phyloP scores from a whole-genome alignment of 2,113 vertebrate genomes.

The Herpetotheres cachinnans region DNA sequence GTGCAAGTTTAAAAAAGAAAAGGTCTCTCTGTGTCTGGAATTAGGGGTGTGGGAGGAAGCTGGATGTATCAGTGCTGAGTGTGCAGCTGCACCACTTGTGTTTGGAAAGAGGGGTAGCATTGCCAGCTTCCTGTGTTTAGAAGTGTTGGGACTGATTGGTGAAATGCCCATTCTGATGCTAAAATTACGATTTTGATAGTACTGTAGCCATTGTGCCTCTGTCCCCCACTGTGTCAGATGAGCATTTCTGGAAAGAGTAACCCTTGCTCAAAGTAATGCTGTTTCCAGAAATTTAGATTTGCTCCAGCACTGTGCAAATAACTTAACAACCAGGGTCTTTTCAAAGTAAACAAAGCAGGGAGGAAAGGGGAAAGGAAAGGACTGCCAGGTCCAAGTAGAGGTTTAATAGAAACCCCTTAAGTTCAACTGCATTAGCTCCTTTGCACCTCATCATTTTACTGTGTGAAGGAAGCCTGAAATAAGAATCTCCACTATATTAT shows the following conservation, averaged over 20 bases:
- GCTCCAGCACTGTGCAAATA: slow-evolving; percentile 37
- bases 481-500: slow-evolving; percentile 59
- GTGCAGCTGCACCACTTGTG: neutral
- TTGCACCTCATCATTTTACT: slow-evolving; percentile 23
- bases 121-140: slow-evolving; percentile 4
- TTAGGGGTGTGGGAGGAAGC: slow-evolving; percentile 28
- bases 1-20: neutral
- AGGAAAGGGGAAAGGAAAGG: slow-evolving; percentile 16
- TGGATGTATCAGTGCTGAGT: neutral
- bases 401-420: slow-evolving; percentile 19
- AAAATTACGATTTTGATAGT: neutral
- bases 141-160: neutral
- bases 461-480: slow-evolving; percentile 60
- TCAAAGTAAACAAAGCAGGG: slow-evolving; percentile 58
- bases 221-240: neutral
- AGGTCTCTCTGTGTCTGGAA: neutral
- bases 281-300: slow-evolving; percentile 62
- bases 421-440: slow-evolving; percentile 46
- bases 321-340: slow-evolving; percentile 54
- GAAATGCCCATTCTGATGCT: neutral
- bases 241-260: slow-evolving; percentile 37
- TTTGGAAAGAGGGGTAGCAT: slow-evolving; percentile 5
- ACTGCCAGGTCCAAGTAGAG: slow-evolving; percentile 1
- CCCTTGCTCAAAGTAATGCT: neutral
- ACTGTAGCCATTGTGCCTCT: neutral